Evolutionary conservation across 1,140 invertebrate genomes (phyloP), one percentile per base, ranked within the genome.

Genomic region (Aricia agestis): DNA sequence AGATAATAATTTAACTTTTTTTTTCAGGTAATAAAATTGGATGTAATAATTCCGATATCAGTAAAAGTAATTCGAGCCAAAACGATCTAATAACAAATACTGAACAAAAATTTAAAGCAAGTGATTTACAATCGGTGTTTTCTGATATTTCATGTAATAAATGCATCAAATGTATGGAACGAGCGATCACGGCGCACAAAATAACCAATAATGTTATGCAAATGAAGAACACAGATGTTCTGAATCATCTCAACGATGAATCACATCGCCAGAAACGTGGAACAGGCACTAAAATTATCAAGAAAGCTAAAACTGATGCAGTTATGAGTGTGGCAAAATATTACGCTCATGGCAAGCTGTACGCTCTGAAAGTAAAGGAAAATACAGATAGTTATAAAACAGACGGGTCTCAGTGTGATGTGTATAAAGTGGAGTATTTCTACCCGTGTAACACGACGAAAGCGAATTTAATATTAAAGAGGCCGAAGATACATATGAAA

Each of bases 301-400:
- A 66, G n/a, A 80, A 83, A 69, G 78, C 72, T 0, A 83, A 79
- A 73, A 82, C 75, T 15, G 78, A 72, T 59, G 84, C 81, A 76
- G 66, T 74, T 2, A 69, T 82, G 2, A 76, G 78, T 6, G 78
- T 89, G 10, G 83, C 80, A 17, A 88, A 88, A 75, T 86, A 86
- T 57, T 72, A 78, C 17, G 18, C 18, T 15, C 75, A 81, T 10
- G 83, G 78, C 17, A 74, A 83, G 70, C 73, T 87, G 42, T 84
- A 82, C 67, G 87, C 82, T 10, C 45, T 90, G 36, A 84, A 86
- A 76, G 70, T 90, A n/a, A 86, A 82, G 72, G 87, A 86, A 75
- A 59, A 74, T 63, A 52, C 61, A 31, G 59, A 32, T 76, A 78
- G 7, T 52, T 70, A 66, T 57, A 73, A 52, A 79, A 78, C 72